phyloP scores from a whole-genome alignment of 2,113 vertebrate species.

The Aspidoscelis tigris region DNA sequence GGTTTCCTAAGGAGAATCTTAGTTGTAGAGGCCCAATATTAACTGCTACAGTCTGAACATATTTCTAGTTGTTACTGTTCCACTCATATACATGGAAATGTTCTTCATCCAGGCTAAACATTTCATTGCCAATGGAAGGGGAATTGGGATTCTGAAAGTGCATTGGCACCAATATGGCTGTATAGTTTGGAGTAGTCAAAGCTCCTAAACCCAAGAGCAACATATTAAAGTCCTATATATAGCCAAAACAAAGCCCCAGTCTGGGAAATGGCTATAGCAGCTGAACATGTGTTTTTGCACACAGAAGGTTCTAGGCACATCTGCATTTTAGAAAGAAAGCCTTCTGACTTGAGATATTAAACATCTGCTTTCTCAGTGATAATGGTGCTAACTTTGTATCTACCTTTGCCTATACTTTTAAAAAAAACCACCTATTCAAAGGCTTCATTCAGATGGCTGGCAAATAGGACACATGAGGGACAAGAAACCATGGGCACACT shows the following conservation, averaged over 20 bases:
- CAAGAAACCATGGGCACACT: too few relatives aligned
- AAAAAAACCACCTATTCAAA: neutral
- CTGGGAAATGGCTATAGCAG: neutral
- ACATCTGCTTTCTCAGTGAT: neutral
- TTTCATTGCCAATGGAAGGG: neutral
- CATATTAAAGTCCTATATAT: neutral
- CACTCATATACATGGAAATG: neutral
- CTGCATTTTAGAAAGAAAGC: neutral
- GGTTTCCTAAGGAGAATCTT: neutral
- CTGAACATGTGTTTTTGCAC: neutral
- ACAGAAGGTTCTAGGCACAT: neutral
- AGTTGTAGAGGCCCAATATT: neutral
- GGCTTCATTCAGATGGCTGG: neutral
- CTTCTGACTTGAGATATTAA: neutral
- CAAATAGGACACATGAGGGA: too few relatives aligned
- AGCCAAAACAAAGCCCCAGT: neutral
- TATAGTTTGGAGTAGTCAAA: neutral
- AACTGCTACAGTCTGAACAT: neutral
- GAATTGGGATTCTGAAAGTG: neutral
- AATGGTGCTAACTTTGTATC: neutral
- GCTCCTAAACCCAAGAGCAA: neutral
- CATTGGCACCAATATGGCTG: neutral
- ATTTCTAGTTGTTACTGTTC: neutral
- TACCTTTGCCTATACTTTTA: neutral
- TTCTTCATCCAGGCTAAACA: neutral